Conservation (phyloP, 2,113 vertebrate genomes). For the Apodemus sylvaticus region DNA sequence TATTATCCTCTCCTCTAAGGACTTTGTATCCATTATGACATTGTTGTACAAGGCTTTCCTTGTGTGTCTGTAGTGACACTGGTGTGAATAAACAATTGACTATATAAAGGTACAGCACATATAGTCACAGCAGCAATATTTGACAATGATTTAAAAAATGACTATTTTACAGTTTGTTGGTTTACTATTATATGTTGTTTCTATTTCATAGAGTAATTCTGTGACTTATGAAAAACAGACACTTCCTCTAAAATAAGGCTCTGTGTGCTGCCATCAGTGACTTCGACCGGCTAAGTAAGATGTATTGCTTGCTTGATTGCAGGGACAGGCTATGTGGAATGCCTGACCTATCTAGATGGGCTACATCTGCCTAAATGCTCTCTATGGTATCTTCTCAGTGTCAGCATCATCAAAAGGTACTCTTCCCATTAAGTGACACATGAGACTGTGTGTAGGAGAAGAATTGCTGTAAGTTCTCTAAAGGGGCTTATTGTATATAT, state of each 20-base stretch:
- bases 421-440: no score
- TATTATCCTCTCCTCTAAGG: no score
- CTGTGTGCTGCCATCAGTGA: accelerated
- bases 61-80: no score
- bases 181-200: not conserved
- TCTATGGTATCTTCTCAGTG: no score
- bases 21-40: not conserved
- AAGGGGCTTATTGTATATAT: not conserved
- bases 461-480: not conserved
- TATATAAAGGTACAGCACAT: not conserved
- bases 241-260: not conserved
- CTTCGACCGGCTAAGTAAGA: no score
- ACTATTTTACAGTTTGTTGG: not conserved
- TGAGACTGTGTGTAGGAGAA: not conserved
- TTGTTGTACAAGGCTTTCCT: not conserved
- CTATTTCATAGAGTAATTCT: not conserved
- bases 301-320: not conserved
- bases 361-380: no score
- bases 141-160: not conserved
- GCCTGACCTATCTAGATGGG: not conserved
- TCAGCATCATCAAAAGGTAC: not conserved
- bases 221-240: not conserved
- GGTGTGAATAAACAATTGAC: not conserved
- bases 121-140: not conserved
- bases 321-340: not conserved